Evolutionary conservation across 2,113 vertebrate genomes (phyloP), one percentile per base, ranked within the genome.

Genomic region (Elanoides forficatus): DNA sequence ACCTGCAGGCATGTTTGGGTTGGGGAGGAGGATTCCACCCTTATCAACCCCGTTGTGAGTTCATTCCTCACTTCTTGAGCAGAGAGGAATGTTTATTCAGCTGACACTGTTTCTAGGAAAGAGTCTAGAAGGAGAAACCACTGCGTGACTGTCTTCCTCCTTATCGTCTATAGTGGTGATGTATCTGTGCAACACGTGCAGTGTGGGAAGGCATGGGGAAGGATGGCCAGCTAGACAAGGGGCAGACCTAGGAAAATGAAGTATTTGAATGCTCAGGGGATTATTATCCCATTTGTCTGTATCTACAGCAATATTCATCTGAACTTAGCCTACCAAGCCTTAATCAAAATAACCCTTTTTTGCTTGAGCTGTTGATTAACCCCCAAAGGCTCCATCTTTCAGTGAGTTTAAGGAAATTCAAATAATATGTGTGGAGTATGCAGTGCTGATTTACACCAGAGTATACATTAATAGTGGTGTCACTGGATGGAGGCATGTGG

Each of bases 31-130:
- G 76, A 97, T 96, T 95, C 94, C 86, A 80, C 70, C 62, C 70
- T 95, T 95, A 97, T 96, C 91, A 94, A 87, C 45, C 40, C n/a
- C 0, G 0, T 71, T 0, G 6, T 82, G 88, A 94, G 81, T 29
- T 93, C 96, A 96, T 91, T 96, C 73, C 60, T 95, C 53, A 87
- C 92, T 91, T 93, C 91, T 95, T 58, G 91, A 94, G 63, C 81
- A 70, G 81, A 88, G 50, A 81, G 62, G 89, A 95, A 96, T 95
- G 93, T 95, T 95, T 97, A 87, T 82, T 89, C 95, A 96, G 93
- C 91, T 97, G 97, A 96, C 62, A 87, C 5, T 4, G 53, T 92
- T 92, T 85, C 81, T 94, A 91, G 91, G 86, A 93, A 97, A 89
- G 73, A 88, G 45, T 21, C 52, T 90, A 48, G 52, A 95, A 92